Conservation (phyloP, 2,113 vertebrate species). For the Aphelocoma coerulescens region DNA sequence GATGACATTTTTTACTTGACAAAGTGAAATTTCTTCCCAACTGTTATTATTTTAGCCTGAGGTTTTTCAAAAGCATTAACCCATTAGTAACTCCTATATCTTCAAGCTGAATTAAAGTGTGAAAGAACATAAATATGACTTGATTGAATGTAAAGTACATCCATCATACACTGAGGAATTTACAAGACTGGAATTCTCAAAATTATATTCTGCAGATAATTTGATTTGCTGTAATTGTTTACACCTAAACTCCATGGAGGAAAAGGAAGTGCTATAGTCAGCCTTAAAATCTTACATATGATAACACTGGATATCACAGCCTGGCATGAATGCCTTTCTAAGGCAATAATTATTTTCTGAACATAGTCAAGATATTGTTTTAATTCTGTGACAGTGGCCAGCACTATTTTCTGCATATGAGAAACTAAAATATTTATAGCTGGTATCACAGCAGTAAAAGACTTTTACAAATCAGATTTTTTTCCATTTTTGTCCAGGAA, state of each 20-base stretch:
- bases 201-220: not conserved
- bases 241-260: not conserved
- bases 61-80: not conserved
- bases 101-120: not conserved
- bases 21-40: not conserved
- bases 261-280: not conserved
- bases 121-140: not conserved
- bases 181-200: not conserved
- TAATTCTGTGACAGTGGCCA: not conserved
- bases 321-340: not conserved
- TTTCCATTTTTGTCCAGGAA: not conserved
- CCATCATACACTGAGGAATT: not conserved
- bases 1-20: constrained; percentile 18
- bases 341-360: not conserved
- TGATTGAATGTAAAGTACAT: not conserved
- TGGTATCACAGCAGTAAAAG: not conserved
- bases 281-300: not conserved
- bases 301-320: not conserved
- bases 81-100: not conserved
- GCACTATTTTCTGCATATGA: not conserved
- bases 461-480: not conserved
- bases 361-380: not conserved
- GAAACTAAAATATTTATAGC: not conserved
- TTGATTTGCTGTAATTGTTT: not conserved
- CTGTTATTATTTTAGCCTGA: constrained; percentile 9